Conservation (phyloP, 2,888 invertebrate species). For the Meganola albula region DNA sequence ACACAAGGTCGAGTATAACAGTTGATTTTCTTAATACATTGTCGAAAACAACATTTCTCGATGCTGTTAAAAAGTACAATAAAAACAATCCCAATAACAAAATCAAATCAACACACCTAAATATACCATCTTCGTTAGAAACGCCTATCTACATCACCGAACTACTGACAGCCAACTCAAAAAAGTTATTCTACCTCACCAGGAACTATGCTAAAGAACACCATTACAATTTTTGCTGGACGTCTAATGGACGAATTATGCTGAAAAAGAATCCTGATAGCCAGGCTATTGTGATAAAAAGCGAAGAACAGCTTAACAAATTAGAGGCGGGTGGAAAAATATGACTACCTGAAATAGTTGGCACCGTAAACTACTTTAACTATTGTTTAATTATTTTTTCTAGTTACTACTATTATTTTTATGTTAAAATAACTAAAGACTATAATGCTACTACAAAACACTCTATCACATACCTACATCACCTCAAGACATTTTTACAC, state of each 20-base stretch:
- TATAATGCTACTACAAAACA: background rate
- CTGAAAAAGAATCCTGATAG: constrained; percentile 1
- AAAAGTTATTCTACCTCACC: background rate
- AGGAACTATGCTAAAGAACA: constrained; percentile 1
- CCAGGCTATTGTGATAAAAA: constrained; percentile 1
- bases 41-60: background rate
- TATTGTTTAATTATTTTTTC: background rate
- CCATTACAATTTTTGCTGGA: constrained; percentile 3
- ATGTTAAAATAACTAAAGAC: background rate
- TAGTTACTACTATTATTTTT: background rate
- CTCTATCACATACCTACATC: too few relatives aligned
- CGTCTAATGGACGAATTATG: background rate
- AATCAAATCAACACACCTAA: background rate
- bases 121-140: background rate
- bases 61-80: background rate
- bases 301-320: background rate
- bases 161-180: background rate
- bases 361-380: too few relatives aligned
- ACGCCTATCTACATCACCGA: background rate
- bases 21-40: constrained; percentile 1
- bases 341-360: too few relatives aligned
- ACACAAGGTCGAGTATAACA: background rate
- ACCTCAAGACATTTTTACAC: too few relatives aligned
- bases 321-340: too few relatives aligned
- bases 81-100: background rate